Evolutionary conservation across 2,888 invertebrate species (phyloP).

Genomic region (Pasiphila rectangulata): DNA sequence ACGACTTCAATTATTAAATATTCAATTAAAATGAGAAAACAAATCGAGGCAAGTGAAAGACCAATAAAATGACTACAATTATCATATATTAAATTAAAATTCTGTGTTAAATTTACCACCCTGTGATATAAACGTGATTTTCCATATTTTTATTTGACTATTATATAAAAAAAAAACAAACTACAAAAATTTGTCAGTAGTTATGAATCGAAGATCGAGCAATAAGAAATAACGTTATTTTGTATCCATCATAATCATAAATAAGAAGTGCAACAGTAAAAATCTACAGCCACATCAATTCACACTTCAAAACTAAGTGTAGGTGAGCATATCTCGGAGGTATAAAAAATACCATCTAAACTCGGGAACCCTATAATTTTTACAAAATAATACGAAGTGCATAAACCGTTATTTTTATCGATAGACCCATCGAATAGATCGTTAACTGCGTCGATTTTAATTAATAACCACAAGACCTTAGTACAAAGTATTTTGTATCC

Average conservation of each 20-base stretch:
- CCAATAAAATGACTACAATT: too few species aligned
- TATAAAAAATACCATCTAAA: constrained; percentile 23
- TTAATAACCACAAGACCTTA: constrained; percentile 25
- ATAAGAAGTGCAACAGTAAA: constrained; percentile 15
- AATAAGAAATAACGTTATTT: not conserved
- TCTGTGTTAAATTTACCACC: too few species aligned
- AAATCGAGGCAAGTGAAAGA: too few species aligned
- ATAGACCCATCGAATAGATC: constrained; percentile 32
- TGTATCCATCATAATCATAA: constrained; percentile 9
- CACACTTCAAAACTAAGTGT: constrained; percentile 12
- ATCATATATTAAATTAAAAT: too few species aligned
- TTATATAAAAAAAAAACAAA: too few species aligned
- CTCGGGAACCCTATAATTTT: constrained; percentile 33
- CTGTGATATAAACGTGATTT: too few species aligned
- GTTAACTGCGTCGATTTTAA: constrained; percentile 35
- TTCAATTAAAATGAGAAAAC: too few species aligned
- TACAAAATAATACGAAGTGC: constrained; percentile 31
- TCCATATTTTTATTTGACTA: too few species aligned
- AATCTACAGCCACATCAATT: constrained; percentile 13
- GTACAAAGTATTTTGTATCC: constrained; percentile 21
- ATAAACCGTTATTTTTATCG: constrained; percentile 33
- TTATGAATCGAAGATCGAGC: not conserved
- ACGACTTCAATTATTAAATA: too few species aligned
- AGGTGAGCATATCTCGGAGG: constrained; percentile 8
- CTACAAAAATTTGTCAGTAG: not conserved